These are phyloP conservation scores for Sorex maritimensis DNA, from an alignment of 2,797 vertebrate species.

Conservation along the genomic window DNA sequence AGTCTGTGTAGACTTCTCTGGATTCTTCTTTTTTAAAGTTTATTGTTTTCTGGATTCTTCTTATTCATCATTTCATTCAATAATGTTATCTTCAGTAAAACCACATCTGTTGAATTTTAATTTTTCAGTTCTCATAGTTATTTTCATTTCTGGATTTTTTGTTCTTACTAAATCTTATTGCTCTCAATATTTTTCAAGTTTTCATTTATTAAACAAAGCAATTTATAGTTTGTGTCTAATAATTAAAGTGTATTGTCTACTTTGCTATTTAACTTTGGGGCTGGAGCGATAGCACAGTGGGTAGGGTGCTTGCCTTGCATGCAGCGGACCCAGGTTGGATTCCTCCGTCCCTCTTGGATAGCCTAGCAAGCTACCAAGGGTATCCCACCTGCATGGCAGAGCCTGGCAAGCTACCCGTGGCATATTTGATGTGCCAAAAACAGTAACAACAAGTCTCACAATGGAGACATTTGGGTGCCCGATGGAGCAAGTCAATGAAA, in stretches of 20 bases:
- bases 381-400: too few relatives aligned
- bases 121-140: slow-evolving; percentile 30
- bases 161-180: slow-evolving; percentile 55
- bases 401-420: too few relatives aligned
- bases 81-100: not conserved
- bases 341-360: too few relatives aligned
- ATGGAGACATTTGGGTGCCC: too few relatives aligned
- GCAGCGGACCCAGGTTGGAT: too few relatives aligned
- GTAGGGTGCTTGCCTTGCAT: too few relatives aligned
- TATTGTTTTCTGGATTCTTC: slow-evolving; percentile 16
- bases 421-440: too few relatives aligned
- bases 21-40: not conserved
- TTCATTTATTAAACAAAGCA: not conserved
- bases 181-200: slow-evolving; percentile 13
- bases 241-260: slow-evolving; percentile 3
- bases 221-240: slow-evolving; percentile 34
- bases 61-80: not conserved
- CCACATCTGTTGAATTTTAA: slow-evolving; percentile 32
- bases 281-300: not conserved
- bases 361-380: too few relatives aligned
- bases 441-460: too few relatives aligned
- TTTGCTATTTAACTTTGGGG: not conserved
- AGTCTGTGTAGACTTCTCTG: not conserved
- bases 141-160: slow-evolving; percentile 58
- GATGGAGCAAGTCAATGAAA: too few relatives aligned